Conservation (phyloP, 2,888 invertebrate genomes). For the Papilio elwesi region DNA sequence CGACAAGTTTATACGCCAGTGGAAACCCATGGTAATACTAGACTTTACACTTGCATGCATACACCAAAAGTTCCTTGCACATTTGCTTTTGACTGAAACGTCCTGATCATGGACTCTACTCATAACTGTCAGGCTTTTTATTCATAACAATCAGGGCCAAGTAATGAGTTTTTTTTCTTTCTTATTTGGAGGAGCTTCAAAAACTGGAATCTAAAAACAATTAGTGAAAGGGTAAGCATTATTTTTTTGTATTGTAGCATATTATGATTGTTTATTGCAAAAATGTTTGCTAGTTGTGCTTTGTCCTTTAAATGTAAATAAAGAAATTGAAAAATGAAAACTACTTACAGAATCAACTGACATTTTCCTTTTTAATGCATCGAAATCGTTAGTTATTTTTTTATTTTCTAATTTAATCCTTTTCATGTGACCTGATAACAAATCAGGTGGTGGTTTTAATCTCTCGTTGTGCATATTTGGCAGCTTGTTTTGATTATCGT, state of each 20-base stretch:
- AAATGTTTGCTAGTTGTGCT: no score
- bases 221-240: no score
- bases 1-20: no score
- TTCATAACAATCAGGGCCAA: constrained; percentile 58
- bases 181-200: constrained; percentile 64
- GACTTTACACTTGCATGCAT: no score
- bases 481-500: constrained; percentile 49
- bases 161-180: constrained; percentile 68
- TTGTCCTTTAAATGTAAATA: neutral
- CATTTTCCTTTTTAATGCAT: constrained; percentile 67
- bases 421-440: constrained; percentile 70
- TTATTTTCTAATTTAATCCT: constrained; percentile 69
- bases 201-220: constrained; percentile 56
- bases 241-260: no score
- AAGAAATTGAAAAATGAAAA: neutral
- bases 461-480: constrained; percentile 54
- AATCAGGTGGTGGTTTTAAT: constrained; percentile 69
- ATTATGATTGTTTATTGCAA: no score
- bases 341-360: constrained; percentile 66
- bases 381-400: constrained; percentile 45
- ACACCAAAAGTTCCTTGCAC: no score
- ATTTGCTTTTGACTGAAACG: no score
- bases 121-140: neutral
- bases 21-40: no score
- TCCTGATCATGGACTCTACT: constrained; percentile 12